Base-by-base conservation (phyloP, 2,888 invertebrate genomes). In the Kuschelorhynchus macadamiae region DNA sequence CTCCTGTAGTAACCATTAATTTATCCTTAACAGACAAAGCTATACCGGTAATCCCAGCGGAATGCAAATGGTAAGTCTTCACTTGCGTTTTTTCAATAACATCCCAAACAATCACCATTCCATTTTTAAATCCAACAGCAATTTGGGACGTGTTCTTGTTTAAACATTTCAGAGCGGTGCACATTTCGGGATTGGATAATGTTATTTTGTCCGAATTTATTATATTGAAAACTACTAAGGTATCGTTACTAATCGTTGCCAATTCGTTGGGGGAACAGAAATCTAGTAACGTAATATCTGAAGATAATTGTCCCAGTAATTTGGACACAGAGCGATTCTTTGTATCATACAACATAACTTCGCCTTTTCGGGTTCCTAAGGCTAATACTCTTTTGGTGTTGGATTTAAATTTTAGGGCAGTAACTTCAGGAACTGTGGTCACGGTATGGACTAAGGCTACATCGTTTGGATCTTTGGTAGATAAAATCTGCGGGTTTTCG, bases 281-380 rank as follows among this genome's bases (percentile, higher is more conserved):
- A 0, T 56, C 56, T 30, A 64, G 16, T 11, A 14, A 14, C 12
- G 36, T 36, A 18, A 62, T 46, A 17, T 36, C 46, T 8, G 33
- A 39, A n/a, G 62, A 16, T 8, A 62, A 46, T 33, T 62, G 41
- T 9, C 44, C 53, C 12, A 62, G 11, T 16, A 14, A 11, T 30
- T 42, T 61, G 32, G 61, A 41, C 12, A 61, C 44, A 16, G 52
- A 61, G 17, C 61, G 41, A 11, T 61, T 61, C 71, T 79, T 81
- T 4, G 81, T 82, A 64, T 82, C 81, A 70, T 82, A 82, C 36
- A 82, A 63, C 14, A 78, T 72, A 0, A 80, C 76, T 14, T 81
- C 79, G 5, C 81, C 80, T 11, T 70, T 63, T 25, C 67, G 67
- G 0, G 76, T 81, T 5, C 79, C 81, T n/a, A 81, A 33, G 1